Percentiles rank a stretch among this genome's conserved stretches.
phyloP scores from a whole-genome alignment of 2,113 vertebrate species.

The Phasianus colchicus region DNA sequence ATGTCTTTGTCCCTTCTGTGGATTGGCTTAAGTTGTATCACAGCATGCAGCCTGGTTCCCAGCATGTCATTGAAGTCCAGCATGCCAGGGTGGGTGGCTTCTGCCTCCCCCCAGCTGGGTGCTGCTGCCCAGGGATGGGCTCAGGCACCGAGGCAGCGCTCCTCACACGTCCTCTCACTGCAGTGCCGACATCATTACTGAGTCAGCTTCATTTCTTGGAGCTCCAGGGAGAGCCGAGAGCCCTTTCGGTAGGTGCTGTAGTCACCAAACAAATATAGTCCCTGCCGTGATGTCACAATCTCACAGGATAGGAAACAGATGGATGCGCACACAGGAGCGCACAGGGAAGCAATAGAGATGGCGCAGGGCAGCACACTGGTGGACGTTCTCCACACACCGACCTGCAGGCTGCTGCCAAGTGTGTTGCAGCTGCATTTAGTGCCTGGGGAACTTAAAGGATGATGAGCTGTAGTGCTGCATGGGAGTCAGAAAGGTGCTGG shows the following conservation, averaged over 20 bases:
- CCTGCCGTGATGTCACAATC: not conserved
- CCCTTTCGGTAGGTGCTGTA: not conserved
- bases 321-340: not conserved
- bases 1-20: not conserved
- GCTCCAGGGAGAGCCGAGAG: not conserved
- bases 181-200: rapidly evolving
- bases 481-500: not conserved
- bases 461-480: not conserved
- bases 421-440: not conserved
- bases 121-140: not conserved
- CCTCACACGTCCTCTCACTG: not conserved
- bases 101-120: rapidly evolving
- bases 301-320: not conserved
- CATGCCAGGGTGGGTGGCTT: rapidly evolving
- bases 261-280: not conserved
- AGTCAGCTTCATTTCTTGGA: not conserved
- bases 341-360: rapidly evolving
- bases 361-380: not conserved
- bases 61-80: rapidly evolving
- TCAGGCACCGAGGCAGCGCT: not conserved
- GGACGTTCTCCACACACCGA: not conserved
- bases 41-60: not conserved
- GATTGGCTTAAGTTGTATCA: not conserved
- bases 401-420: not conserved
- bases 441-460: not conserved